Percentiles rank a stretch among this genome's conserved stretches.
Evolutionary conservation across 2,113 vertebrate species (phyloP).

Genomic region (Erythrolamprus reginae): DNA sequence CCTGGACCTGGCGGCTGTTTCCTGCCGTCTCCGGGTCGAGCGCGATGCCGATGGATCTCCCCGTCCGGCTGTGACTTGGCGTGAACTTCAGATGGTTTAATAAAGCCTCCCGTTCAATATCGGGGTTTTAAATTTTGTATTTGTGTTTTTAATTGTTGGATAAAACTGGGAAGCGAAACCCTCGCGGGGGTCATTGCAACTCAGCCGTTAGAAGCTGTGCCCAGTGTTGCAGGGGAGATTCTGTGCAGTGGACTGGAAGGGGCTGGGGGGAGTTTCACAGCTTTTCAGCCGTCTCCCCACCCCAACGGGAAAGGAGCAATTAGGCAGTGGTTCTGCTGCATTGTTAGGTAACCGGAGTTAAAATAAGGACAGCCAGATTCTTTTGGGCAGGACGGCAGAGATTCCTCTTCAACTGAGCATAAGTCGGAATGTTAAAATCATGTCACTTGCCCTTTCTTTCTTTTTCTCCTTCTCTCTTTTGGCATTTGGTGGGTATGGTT

Average conservation of each 20-base stretch:
- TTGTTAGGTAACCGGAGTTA: background rate
- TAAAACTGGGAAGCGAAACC: accelerated
- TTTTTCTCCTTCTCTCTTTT: too few relatives aligned
- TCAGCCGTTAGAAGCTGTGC: background rate
- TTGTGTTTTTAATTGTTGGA: too few relatives aligned
- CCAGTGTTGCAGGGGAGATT: background rate
- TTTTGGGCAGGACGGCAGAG: background rate
- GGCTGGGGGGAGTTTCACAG: background rate
- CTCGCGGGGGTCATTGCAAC: background rate
- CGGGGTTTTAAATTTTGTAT: too few relatives aligned
- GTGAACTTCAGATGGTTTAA: too few relatives aligned
- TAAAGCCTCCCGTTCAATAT: too few relatives aligned
- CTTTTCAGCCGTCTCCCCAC: background rate
- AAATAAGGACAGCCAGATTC: background rate
- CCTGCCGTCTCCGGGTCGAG: too few relatives aligned
- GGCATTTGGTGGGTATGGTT: too few relatives aligned
- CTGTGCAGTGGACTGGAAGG: background rate
- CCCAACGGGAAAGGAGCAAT: background rate
- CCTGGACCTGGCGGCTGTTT: too few relatives aligned
- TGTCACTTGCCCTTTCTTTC: background rate
- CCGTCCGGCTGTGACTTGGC: too few relatives aligned
- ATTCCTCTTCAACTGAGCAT: background rate
- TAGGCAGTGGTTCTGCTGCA: background rate
- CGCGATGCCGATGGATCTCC: too few relatives aligned
- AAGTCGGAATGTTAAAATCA: background rate